Evolutionary conservation across 1,140 invertebrate species (phyloP), one percentile per base, ranked within the genome.

Genomic region (Drosophila bifasciata): DNA sequence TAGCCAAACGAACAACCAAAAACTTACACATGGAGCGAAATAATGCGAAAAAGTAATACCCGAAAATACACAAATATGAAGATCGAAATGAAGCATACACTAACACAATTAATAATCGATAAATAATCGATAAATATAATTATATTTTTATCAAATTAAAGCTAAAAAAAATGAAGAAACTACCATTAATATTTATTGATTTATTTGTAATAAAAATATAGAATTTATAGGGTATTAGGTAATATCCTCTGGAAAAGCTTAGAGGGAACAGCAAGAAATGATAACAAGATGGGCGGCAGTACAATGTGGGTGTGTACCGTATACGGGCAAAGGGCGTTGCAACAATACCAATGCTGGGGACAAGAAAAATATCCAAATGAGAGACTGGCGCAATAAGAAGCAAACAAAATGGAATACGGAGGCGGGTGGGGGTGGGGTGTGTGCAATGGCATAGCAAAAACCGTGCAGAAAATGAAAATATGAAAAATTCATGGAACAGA

Each of bases 261-360:
- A 49, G 2, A 5, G 25, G 15, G 40, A n/a, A 56, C 32, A 41
- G 17, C 49, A 67, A 55, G 49, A 45, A 56, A 56, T 56, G 8
- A 32, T 41, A 56, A 69, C 66, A 25, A 56, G 41, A 68, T 68
- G 49, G 64, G 64, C 64, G 64, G 64, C 41, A 23, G 21, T 25
- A 25, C 25, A 4, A 44, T 8, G 46, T 36, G 59, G 63, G 59
- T 25, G 62, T 66, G 44, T 28, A 2, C 25, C 5, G 23, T 25
- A n/a, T n/a, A n/a, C n/a, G n/a, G n/a, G n/a, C n/a, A n/a, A n/a
- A n/a, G n/a, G 23, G 23, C 23, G 23, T 6, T 8, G 25, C 8
- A 2, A 17, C 45, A 45, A 13, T 5, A 43, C 15, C 59, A 5
- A 44, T 63, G 36, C 39, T 46, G 25, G 13, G 40, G 21, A 17